Conservation (phyloP, 2,888 invertebrate genomes). For the Alloplasta piceator region DNA sequence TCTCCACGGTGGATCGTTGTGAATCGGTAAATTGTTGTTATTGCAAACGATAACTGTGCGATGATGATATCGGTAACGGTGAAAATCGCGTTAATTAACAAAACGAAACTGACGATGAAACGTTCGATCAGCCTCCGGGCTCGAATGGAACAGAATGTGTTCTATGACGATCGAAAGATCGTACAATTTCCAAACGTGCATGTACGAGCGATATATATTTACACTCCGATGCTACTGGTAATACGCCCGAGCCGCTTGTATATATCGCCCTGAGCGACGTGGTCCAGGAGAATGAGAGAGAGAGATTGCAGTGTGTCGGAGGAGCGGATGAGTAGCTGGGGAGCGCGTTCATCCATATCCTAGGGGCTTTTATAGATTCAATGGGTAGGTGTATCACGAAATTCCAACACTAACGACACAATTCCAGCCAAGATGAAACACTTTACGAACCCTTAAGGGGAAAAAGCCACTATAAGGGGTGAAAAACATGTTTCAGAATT, state of each 20-base stretch:
- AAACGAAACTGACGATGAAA: neutral
- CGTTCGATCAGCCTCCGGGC: neutral
- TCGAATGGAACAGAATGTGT: neutral
- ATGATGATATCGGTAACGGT: too few species aligned
- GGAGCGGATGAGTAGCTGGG: constrained; percentile 27
- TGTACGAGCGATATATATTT: constrained; percentile 23
- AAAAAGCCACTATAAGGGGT: too few species aligned
- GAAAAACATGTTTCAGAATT: too few species aligned
- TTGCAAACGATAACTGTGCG: too few species aligned
- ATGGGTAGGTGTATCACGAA: constrained; percentile 21
- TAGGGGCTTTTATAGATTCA: constrained; percentile 32
- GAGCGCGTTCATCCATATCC: constrained; percentile 59
- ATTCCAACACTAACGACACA: too few species aligned
- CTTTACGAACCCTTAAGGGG: too few species aligned
- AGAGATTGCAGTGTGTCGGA: constrained; percentile 4
- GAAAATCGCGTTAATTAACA: neutral
- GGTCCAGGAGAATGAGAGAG: constrained; percentile 20
- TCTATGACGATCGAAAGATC: neutral
- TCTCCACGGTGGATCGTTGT: too few species aligned
- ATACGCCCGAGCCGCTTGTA: constrained; percentile 25
- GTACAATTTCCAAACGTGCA: neutral
- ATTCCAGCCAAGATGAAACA: too few species aligned
- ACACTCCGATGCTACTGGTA: constrained; percentile 42
- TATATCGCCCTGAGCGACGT: constrained; percentile 54
- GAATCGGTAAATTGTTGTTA: too few species aligned